A percentile compares a stretch with the other conserved stretches of the same genome.
Conservation (phyloP, 2,888 invertebrate species). For the Lepetodrilus schrolli region DNA sequence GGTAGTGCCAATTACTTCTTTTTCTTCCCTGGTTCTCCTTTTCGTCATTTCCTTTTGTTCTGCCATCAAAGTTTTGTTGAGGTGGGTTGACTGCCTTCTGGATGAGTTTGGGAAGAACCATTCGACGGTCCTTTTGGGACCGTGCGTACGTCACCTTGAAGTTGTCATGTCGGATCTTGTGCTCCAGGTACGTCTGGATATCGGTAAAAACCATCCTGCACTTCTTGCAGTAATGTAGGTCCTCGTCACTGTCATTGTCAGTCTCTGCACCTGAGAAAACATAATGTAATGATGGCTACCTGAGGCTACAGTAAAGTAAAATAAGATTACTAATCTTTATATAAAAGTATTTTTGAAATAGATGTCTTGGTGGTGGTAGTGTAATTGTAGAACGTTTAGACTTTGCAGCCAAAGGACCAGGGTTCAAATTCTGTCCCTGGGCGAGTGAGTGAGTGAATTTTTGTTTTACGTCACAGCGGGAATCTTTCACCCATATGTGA, state of each 20-base stretch:
- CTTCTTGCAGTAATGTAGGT: conserved; percentile 67
- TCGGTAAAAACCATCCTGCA: conserved; percentile 66
- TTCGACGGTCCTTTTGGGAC: conserved; percentile 54
- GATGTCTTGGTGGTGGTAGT: no score
- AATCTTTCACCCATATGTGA: no score
- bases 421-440: no score
- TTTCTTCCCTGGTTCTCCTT: conserved; percentile 22
- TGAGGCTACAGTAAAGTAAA: no score
- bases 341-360: no score
- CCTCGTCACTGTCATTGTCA: conserved; percentile 55
- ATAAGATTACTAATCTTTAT: no score
- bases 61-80: background rate
- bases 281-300: no score
- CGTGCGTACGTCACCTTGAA: conserved; percentile 62
- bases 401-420: no score
- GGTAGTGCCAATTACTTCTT: conserved; percentile 24
- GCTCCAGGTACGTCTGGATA: conserved; percentile 66
- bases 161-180: conserved; percentile 70
- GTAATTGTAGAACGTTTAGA: no score
- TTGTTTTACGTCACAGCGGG: no score
- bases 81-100: background rate
- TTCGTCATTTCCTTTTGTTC: background rate
- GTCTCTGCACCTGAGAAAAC: conserved; percentile 40
- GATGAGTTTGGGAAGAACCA: conserved; percentile 58
- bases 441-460: no score